A percentile compares a stretch with the other conserved stretches of the same genome.
phyloP scores from a whole-genome alignment of 2,888 invertebrate genomes.

The Molorchus minor region DNA sequence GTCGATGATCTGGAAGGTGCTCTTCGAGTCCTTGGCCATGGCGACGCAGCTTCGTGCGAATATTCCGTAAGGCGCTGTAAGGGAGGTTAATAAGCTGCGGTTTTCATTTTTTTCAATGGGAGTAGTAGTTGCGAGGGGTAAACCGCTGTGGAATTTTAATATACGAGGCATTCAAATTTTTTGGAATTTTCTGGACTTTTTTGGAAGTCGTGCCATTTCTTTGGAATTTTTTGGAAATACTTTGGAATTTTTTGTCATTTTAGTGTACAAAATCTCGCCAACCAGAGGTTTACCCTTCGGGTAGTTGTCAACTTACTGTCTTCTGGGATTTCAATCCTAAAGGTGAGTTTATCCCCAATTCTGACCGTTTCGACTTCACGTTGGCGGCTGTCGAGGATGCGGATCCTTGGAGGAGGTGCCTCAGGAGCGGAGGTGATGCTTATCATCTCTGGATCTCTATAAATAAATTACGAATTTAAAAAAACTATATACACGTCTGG shows the following conservation, averaged over 20 bases:
- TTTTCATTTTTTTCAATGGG: too few species aligned
- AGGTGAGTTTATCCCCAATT: conserved; percentile 92
- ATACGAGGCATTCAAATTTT: too few species aligned
- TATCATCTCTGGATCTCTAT: conserved; percentile 93
- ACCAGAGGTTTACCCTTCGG: too few species aligned
- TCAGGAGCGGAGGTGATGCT: conserved; percentile 95
- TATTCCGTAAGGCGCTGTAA: conserved; percentile 91
- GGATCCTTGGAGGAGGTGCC: conserved; percentile 92
- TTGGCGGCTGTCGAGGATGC: conserved; percentile 85
- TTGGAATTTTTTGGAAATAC: too few species aligned
- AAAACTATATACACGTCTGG: too few species aligned
- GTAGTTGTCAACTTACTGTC: conserved; percentile 76
- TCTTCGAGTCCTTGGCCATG: conserved; percentile 96
- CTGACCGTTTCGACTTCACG: conserved; percentile 94
- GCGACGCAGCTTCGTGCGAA: conserved; percentile 96
- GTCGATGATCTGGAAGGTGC: conserved; percentile 95
- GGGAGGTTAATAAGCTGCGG: too few species aligned
- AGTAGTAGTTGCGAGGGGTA: too few species aligned
- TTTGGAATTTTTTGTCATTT: too few species aligned
- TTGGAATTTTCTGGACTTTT: too few species aligned
- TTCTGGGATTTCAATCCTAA: conserved; percentile 96
- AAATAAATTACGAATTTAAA: conserved; percentile 35
- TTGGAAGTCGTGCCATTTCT: too few species aligned
- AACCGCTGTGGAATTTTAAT: too few species aligned
- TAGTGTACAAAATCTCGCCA: too few species aligned